phyloP scores from a whole-genome alignment of 1,140 invertebrate species.

The Halyomorpha halys region DNA sequence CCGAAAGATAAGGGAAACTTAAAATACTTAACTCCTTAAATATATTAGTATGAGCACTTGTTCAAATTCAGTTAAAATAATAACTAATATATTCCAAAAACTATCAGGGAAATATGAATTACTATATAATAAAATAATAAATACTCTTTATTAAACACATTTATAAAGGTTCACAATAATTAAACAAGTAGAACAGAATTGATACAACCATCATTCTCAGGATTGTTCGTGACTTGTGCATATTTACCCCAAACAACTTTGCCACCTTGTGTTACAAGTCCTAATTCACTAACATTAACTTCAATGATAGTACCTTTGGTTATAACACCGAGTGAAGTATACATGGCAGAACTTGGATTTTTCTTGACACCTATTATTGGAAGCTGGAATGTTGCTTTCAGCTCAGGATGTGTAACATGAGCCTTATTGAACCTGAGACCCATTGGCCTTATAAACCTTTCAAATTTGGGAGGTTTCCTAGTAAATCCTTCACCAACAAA shows the following conservation, averaged over 20 bases:
- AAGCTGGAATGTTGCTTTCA: constrained; percentile 96
- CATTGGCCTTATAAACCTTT: constrained; percentile 98
- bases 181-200: constrained; percentile 96
- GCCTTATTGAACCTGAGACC: constrained; percentile 91
- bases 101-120: too few relatives aligned
- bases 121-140: too few relatives aligned
- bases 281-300: constrained; percentile 97
- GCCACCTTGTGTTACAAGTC: constrained; percentile 95
- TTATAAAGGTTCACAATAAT: constrained; percentile 33
- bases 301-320: constrained; percentile 97
- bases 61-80: too few relatives aligned
- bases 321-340: constrained; percentile 93
- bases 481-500: constrained; percentile 98
- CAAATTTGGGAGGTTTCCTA: constrained; percentile 98
- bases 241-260: constrained; percentile 99
- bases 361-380: constrained; percentile 99
- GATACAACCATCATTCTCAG: constrained; percentile 99
- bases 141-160: too few relatives aligned
- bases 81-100: too few relatives aligned
- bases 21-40: too few relatives aligned
- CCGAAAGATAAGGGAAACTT: too few relatives aligned
- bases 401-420: constrained; percentile 97
- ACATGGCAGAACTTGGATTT: constrained; percentile 96
- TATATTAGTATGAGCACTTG: too few relatives aligned
- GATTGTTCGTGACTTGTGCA: constrained; percentile 98